Conservation (phyloP, 2,797 vertebrate genomes). For the Pangasius macronema region DNA sequence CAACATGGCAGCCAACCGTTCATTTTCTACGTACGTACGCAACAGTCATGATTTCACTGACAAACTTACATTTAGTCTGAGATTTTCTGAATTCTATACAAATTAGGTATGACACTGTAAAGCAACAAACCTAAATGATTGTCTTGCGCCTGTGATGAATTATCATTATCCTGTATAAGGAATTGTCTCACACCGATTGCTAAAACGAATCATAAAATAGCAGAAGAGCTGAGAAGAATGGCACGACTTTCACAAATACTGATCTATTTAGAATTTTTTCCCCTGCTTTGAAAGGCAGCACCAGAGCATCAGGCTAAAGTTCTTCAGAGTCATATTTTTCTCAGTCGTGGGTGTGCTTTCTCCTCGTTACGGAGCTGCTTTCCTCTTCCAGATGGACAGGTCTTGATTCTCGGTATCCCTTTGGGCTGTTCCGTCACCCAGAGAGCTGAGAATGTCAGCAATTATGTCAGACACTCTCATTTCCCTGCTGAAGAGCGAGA, state of each 20-base stretch:
- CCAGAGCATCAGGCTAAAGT: background rate
- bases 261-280: background rate
- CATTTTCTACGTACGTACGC: background rate
- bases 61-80: background rate
- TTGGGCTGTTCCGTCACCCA: constrained; percentile 60
- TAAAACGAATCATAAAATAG: background rate
- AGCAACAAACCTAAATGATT: background rate
- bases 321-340: constrained; percentile 10
- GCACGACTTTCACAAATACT: background rate
- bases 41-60: background rate
- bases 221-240: background rate
- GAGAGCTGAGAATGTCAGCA: constrained; percentile 64
- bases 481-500: constrained; percentile 53
- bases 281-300: background rate
- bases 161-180: background rate
- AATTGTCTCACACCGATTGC: background rate
- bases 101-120: background rate
- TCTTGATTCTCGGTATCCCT: constrained; percentile 45
- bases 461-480: constrained; percentile 59
- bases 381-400: constrained; percentile 55
- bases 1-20: rapidly evolving
- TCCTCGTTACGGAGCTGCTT: constrained; percentile 57
- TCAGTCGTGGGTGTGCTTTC: constrained; percentile 27
- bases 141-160: background rate
- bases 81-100: background rate